Percentiles rank a stretch among this genome's conserved stretches.
Conservation (phyloP, 2,888 invertebrate species). For the Aleiodes testaceus region DNA sequence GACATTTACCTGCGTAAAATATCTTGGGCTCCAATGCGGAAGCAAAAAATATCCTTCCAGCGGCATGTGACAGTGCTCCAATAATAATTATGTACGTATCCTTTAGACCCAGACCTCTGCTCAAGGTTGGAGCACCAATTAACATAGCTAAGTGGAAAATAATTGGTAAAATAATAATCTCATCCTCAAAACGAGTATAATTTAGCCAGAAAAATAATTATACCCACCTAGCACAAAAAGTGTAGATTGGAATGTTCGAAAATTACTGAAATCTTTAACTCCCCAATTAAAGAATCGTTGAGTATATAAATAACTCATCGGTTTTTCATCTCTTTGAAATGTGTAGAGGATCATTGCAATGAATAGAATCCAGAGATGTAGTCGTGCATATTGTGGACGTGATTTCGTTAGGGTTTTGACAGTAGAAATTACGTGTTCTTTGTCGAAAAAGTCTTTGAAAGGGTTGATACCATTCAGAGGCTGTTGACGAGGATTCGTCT, state of each 20-base stretch:
- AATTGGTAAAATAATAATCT: conserved; percentile 1
- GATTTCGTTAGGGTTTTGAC: conserved; percentile 77
- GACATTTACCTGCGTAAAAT: conserved; percentile 77
- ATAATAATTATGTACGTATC: conserved; percentile 84
- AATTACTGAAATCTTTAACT: conserved; percentile 80
- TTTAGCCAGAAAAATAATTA: conserved; percentile 1
- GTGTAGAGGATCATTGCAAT: conserved; percentile 86
- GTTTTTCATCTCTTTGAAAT: conserved; percentile 88
- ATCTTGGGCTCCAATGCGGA: conserved; percentile 75
- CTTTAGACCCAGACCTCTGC: conserved; percentile 78
- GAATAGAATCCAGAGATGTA: conserved; percentile 81
- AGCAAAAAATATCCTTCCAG: conserved; percentile 81
- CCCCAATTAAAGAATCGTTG: conserved; percentile 83
- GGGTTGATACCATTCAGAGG: conserved; percentile 77
- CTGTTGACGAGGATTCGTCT: conserved; percentile 79
- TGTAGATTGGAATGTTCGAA: conserved; percentile 82
- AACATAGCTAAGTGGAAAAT: conserved; percentile 75
- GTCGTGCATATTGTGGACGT: conserved; percentile 76
- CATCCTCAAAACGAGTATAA: background rate
- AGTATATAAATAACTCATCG: conserved; percentile 84
- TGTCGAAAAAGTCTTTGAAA: conserved; percentile 82
- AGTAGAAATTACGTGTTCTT: conserved; percentile 79
- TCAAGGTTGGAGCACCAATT: conserved; percentile 82
- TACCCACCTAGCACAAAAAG: conserved; percentile 79
- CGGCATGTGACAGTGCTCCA: conserved; percentile 81